Conservation (phyloP, 2,113 vertebrate genomes). For the Mirza zaza region DNA sequence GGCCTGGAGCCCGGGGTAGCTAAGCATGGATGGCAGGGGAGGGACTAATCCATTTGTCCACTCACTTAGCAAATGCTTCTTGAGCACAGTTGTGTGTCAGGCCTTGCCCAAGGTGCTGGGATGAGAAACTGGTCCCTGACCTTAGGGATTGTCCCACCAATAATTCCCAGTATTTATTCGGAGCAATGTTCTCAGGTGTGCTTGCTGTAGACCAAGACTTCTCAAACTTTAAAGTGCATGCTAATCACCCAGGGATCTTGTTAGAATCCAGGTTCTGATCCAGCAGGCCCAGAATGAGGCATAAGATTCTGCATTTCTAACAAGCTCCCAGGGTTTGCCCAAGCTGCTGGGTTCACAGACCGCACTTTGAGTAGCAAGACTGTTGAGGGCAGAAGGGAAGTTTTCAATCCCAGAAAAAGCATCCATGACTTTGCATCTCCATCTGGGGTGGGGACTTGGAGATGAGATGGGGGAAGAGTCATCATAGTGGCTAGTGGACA, state of each 20-base stretch:
- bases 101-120: neutral
- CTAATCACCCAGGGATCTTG: neutral
- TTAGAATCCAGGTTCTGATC: conserved; percentile 7
- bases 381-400: neutral
- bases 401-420: neutral
- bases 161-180: neutral
- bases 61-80: neutral
- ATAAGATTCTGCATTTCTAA: neutral
- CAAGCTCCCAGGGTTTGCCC: neutral
- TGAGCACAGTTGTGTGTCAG: neutral
- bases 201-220: neutral
- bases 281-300: neutral
- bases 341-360: neutral
- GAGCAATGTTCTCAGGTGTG: neutral
- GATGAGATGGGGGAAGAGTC: neutral
- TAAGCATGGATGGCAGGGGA: neutral
- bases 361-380: neutral
- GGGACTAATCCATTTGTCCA: neutral
- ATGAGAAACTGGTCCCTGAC: neutral
- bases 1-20: neutral
- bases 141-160: neutral
- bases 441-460: neutral
- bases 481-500: neutral
- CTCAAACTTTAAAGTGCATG: neutral
- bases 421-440: neutral